These are phyloP conservation scores for Gastrophysa polygoni DNA, from an alignment of 2,888 invertebrate species.

Conservation along the genomic window DNA sequence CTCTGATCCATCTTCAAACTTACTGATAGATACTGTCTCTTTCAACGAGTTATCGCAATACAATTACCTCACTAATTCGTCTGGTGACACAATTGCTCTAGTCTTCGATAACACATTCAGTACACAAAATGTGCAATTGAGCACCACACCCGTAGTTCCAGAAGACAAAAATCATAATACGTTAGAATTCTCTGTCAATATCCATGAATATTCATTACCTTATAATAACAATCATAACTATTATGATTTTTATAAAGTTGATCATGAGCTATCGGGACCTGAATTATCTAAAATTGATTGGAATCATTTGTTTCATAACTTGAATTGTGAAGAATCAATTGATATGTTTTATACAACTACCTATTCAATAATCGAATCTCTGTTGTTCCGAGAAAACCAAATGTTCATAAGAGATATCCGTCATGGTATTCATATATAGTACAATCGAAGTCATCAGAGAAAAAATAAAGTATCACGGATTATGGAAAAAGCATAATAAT, in stretches of 20 bases:
- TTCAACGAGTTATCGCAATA: constrained; percentile 4
- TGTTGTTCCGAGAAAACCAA: no score
- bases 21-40: constrained; percentile 1
- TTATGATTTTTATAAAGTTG: no score
- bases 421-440: no score
- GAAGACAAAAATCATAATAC: no score
- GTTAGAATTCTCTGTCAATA: constrained; percentile 3
- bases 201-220: not conserved
- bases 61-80: constrained; percentile 5
- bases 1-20: no score
- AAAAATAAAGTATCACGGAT: constrained; percentile 2
- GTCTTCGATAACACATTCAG: constrained; percentile 8
- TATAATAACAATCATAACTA: constrained; percentile 1
- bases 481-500: constrained; percentile 5
- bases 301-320: no score
- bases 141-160: no score
- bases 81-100: not conserved
- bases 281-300: no score
- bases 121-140: constrained; percentile 1
- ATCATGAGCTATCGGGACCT: constrained; percentile 8
- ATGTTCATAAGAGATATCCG: no score
- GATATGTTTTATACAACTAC: not conserved
- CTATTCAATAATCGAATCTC: not conserved
- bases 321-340: no score
- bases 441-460: no score